Percentiles rank a stretch among this genome's conserved stretches.
phyloP scores from a whole-genome alignment of 2,797 vertebrate species.

The Pelochelys cantorii region DNA sequence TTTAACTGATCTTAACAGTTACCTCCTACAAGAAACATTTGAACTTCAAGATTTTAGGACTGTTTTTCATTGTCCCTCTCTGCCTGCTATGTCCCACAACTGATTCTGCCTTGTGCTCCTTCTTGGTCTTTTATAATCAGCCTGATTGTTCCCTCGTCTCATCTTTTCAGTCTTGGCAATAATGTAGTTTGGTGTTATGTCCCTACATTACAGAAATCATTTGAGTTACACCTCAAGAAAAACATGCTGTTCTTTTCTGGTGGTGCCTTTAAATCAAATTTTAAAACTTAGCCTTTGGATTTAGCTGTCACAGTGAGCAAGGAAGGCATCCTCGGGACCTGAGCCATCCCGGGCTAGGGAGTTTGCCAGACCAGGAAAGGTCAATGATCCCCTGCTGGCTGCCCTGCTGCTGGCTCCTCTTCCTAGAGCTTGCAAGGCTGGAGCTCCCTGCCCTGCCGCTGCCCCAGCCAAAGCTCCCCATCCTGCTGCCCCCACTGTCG shows the following conservation, averaged over 20 bases:
- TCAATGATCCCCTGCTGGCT: too few relatives aligned
- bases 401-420: too few relatives aligned
- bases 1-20: neutral
- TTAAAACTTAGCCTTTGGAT: slow-evolving; percentile 34
- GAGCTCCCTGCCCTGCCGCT: too few relatives aligned
- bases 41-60: neutral
- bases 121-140: slow-evolving; percentile 52
- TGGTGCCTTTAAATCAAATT: neutral
- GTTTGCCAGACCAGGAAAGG: too few relatives aligned
- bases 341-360: too few relatives aligned
- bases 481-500: too few relatives aligned
- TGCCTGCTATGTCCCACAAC: slow-evolving; percentile 37
- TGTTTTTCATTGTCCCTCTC: neutral
- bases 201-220: slow-evolving; percentile 51
- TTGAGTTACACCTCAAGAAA: neutral
- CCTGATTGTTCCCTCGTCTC: slow-evolving; percentile 72
- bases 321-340: too few relatives aligned
- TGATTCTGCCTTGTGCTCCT: slow-evolving; percentile 51
- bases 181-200: neutral
- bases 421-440: too few relatives aligned
- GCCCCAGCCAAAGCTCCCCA: too few relatives aligned
- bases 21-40: slow-evolving; percentile 9
- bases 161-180: slow-evolving; percentile 50
- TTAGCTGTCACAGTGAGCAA: slow-evolving; percentile 23
- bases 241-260: neutral